Conservation (phyloP, 2,888 invertebrate species). For the Tromatobia lineatoria region DNA sequence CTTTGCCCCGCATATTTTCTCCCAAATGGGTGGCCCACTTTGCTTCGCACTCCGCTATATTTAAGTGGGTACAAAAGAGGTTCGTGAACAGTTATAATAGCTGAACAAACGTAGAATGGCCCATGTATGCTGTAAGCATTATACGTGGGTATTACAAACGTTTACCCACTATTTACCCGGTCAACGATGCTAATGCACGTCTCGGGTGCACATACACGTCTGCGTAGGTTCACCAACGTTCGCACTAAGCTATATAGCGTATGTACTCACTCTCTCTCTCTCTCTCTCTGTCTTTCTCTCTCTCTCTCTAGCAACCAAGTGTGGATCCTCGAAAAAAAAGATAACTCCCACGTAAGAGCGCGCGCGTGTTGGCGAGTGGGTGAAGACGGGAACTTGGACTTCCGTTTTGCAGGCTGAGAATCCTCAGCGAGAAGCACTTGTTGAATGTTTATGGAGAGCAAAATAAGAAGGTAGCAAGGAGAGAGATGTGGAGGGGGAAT, state of each 20-base stretch:
- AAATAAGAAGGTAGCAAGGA: neutral
- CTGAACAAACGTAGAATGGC: neutral
- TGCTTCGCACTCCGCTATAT: too few relatives aligned
- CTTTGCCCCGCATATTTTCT: too few relatives aligned
- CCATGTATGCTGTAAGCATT: neutral
- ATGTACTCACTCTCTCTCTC: neutral
- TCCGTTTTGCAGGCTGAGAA: slow-evolving; percentile 54
- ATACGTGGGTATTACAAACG: slow-evolving; percentile 40
- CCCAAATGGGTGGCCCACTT: too few relatives aligned
- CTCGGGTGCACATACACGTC: slow-evolving; percentile 24
- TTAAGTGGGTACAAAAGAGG: too few relatives aligned
- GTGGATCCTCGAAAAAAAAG: slow-evolving; percentile 3
- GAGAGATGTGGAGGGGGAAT: neutral
- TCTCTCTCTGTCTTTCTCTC: too few relatives aligned
- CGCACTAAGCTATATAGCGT: slow-evolving; percentile 9
- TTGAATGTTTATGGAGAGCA: slow-evolving; percentile 67
- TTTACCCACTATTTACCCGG: slow-evolving; percentile 57
- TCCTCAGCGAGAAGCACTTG: slow-evolving; percentile 57
- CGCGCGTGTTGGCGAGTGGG: slow-evolving; percentile 19
- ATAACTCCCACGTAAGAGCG: slow-evolving; percentile 28
- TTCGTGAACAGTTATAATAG: too few relatives aligned
- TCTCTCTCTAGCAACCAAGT: neutral
- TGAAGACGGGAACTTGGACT: slow-evolving; percentile 51
- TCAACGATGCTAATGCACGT: slow-evolving; percentile 63
- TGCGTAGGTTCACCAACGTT: slow-evolving; percentile 39